Base-by-base conservation (phyloP, 2,113 vertebrate genomes). In the Hyperopisus bebe region DNA sequence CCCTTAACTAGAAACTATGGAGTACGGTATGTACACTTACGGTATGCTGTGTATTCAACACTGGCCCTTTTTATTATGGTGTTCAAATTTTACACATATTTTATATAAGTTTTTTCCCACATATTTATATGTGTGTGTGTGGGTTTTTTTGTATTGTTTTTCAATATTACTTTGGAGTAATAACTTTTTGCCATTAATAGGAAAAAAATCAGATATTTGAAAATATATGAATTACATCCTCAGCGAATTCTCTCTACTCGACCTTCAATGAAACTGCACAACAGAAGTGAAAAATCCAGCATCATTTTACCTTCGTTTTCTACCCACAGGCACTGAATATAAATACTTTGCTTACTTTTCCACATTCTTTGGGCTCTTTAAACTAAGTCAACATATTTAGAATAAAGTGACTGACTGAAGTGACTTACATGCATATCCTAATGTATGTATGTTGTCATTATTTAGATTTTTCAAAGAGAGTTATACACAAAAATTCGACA, bases 241-340 rank as follows among this genome's bases (percentile, higher is more conserved):
- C 94, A 95, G 93, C 95, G 95, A 96, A 95, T 96, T 96, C 95
- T 96, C 93, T 95, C 93, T 95, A 95, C 95, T 96, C 95, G 95
- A 96, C 95, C 95, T 95, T 94, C 93, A 93, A 95, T 92, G 93
- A 95, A 94, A 94, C 94, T 93, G 94, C 94, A 94, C 94, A 94
- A 93, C 92, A 94, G 94, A 95, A 94, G 93, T 93, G 92, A 94
- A 94, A 90, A 93, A 92, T 96, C 93, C 39, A 4, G 21, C 44
- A 9, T 46, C 47, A 13, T 86, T 86, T 86, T 13, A 21, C 35
- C 82, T 24, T 44, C 44, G 6, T 24, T 47, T 44, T 84, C 31
- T 21, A 19, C 42, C 80, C 80, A 46, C 35, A 42, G 42, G 95
- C 92, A 91, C 91, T 93, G 94, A 93, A 95, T 88, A 31, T 70